phyloP scores from a whole-genome alignment of 2,113 vertebrate genomes.

The Poeciliopsis retropinna region DNA sequence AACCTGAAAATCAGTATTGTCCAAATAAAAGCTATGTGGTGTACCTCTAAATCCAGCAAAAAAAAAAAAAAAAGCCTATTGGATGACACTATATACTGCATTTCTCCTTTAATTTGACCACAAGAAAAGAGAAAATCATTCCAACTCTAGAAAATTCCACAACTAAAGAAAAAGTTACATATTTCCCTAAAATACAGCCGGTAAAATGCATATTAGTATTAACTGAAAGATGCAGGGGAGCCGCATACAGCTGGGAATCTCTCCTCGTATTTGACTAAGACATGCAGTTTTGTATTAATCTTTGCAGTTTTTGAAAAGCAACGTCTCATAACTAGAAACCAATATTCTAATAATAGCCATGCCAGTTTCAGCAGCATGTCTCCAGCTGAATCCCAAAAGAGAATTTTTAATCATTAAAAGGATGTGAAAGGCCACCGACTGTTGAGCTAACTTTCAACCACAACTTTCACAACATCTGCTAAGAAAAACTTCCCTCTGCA shows the following conservation, averaged over 20 bases:
- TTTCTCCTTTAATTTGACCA: no score
- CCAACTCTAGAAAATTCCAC: background rate
- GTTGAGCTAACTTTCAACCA: conserved; percentile 8
- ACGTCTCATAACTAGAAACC: conserved; percentile 15
- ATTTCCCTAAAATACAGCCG: no score
- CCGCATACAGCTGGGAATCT: no score
- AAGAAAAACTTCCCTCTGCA: background rate
- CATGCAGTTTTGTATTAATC: background rate
- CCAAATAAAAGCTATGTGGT: background rate
- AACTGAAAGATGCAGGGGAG: no score
- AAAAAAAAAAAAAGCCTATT: background rate
- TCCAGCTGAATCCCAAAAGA: conserved; percentile 15
- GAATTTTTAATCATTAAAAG: conserved; percentile 24
- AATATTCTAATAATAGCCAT: conserved; percentile 18
- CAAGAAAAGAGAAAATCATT: background rate
- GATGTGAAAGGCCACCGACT: conserved; percentile 5
- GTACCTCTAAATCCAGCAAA: background rate
- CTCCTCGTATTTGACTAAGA: background rate
- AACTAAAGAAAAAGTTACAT: background rate
- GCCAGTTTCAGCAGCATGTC: conserved; percentile 7
- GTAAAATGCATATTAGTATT: no score
- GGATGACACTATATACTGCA: no score
- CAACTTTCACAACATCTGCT: conserved; percentile 18
- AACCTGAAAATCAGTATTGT: background rate
- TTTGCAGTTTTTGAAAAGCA: background rate